These are phyloP conservation scores for Ceriagrion tenellum DNA, from an alignment of 2,888 invertebrate species.

Conservation along the genomic window DNA sequence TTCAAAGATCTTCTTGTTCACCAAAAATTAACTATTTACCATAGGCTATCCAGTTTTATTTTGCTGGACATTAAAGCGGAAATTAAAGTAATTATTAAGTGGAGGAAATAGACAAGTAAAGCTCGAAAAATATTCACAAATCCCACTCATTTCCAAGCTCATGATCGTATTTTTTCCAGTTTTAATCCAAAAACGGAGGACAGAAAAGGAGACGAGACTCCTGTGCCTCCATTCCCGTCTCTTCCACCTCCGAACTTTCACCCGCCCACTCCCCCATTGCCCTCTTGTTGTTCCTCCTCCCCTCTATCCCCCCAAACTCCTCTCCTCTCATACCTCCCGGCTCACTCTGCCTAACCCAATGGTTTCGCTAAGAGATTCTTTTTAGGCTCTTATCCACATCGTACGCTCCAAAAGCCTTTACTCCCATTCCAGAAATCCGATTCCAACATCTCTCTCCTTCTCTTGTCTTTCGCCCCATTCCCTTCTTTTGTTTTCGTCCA, in stretches of 20 bases:
- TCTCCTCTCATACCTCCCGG: neutral
- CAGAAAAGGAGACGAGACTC: neutral
- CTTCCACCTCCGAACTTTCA: too few species aligned
- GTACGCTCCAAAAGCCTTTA: slow-evolving; percentile 19
- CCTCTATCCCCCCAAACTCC: too few species aligned
- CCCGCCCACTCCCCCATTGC: too few species aligned
- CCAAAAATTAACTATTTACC: too few species aligned
- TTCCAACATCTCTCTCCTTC: slow-evolving; percentile 22
- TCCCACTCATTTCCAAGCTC: neutral
- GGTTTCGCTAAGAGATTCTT: slow-evolving; percentile 65
- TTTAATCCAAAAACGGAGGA: neutral
- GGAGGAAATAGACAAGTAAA: too few species aligned
- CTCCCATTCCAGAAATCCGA: slow-evolving; percentile 62
- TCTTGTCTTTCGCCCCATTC: slow-evolving; percentile 4
- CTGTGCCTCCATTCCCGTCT: neutral
- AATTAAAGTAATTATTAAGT: too few species aligned
- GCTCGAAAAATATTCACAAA: too few species aligned
- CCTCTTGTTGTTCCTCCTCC: neutral
- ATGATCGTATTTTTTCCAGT: neutral
- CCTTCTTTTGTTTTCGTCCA: neutral
- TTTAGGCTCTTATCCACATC: slow-evolving; percentile 43
- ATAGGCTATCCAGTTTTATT: too few species aligned
- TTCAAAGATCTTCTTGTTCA: too few species aligned
- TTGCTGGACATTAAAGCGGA: too few species aligned
- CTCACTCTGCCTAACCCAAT: slow-evolving; percentile 17